Percentiles rank a stretch among this genome's conserved stretches.
These are phyloP conservation scores for Nothocercus julius DNA, from an alignment of 2,113 vertebrate species.

Conservation along the genomic window DNA sequence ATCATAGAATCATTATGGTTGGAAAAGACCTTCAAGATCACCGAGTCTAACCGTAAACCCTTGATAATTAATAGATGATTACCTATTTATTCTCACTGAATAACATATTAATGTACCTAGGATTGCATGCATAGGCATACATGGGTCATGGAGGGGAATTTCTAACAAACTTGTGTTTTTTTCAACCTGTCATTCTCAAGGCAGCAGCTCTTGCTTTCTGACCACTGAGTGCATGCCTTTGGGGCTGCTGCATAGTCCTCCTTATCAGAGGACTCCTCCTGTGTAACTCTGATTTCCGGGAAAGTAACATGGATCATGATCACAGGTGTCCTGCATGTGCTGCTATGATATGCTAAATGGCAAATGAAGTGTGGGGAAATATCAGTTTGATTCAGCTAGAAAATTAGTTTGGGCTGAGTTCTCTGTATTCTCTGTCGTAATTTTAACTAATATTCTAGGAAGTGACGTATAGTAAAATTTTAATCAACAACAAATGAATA, in stretches of 20 bases:
- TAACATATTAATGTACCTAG: neutral
- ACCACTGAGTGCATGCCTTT: fast-evolving
- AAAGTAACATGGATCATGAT: neutral
- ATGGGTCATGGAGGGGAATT: neutral
- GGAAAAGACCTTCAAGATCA: too few species aligned
- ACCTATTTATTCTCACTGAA: neutral
- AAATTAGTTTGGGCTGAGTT: neutral
- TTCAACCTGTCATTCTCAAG: neutral
- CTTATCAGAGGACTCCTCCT: neutral
- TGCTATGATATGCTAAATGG: neutral
- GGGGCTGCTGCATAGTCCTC: neutral
- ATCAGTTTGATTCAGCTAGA: neutral
- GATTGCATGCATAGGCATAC: neutral
- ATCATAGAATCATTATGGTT: too few species aligned
- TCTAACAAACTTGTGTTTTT: neutral
- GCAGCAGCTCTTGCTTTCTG: neutral
- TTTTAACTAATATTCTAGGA: neutral
- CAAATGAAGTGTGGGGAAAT: neutral
- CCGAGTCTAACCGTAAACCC: too few species aligned
- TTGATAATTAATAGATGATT: neutral
- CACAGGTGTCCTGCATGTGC: neutral
- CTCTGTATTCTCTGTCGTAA: neutral
- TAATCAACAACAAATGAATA: neutral
- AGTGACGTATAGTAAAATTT: neutral
- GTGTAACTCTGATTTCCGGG: neutral